Evolutionary conservation across 2,888 invertebrate species (phyloP).

Genomic region (Pseudoips prasinana): DNA sequence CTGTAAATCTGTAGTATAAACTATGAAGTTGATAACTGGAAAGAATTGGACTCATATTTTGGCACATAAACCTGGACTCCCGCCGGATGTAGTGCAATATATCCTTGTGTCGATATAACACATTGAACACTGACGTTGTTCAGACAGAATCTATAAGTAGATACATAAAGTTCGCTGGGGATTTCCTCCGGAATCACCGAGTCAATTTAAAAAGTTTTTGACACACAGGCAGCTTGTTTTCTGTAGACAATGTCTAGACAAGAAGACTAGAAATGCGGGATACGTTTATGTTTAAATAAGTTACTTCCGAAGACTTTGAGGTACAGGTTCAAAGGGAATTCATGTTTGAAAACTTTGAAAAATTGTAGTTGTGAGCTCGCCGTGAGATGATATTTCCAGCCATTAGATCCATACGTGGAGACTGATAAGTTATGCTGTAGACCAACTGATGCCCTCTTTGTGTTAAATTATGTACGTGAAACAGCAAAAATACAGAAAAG

Average conservation of each 20-base stretch:
- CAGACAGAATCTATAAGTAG: conserved; percentile 12
- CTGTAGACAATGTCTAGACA: conserved; percentile 18
- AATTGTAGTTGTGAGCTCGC: too few relatives aligned
- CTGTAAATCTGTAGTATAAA: conserved; percentile 19
- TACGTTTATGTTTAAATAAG: conserved; percentile 3
- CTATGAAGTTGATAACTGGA: conserved; percentile 23
- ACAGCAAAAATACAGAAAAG: too few relatives aligned
- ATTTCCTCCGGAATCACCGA: conserved; percentile 17
- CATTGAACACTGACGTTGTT: conserved; percentile 1
- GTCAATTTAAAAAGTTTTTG: conserved; percentile 31
- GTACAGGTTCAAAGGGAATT: not conserved
- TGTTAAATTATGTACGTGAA: too few relatives aligned
- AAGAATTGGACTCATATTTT: conserved; percentile 44
- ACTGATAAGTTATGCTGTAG: too few relatives aligned
- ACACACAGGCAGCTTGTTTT: conserved; percentile 9
- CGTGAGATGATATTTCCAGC: too few relatives aligned
- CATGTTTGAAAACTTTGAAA: too few relatives aligned
- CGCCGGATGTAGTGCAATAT: conserved; percentile 54
- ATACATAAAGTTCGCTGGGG: conserved; percentile 16
- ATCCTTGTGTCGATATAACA: conserved; percentile 6
- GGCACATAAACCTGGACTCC: conserved; percentile 52
- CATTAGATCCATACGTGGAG: too few relatives aligned
- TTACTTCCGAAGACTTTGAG: conserved; percentile 3
- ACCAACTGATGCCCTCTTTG: too few relatives aligned
- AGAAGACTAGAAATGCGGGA: too few relatives aligned